A percentile compares a stretch with the other conserved stretches of the same genome.
Conservation (phyloP, 1,140 invertebrate genomes). For the Dendrolimus kikuchii region DNA sequence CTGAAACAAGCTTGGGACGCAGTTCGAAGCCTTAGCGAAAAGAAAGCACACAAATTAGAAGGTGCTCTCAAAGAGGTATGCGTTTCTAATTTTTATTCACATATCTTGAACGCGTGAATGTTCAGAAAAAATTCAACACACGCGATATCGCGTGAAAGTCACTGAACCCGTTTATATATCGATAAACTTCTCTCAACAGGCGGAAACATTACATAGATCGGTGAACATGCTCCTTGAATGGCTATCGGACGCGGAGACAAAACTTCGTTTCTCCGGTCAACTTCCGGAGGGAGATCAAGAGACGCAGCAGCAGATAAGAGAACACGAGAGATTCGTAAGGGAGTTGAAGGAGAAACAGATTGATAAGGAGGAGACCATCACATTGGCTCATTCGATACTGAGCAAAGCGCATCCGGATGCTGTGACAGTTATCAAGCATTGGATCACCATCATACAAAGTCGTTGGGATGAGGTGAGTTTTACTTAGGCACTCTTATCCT, state of each 20-base stretch:
- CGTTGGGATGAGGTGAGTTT: conserved; percentile 90
- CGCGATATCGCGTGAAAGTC: background rate
- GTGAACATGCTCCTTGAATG: conserved; percentile 96
- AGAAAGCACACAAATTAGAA: conserved; percentile 85
- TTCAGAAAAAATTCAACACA: background rate
- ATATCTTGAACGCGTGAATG: background rate
- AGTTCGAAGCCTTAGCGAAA: conserved; percentile 83
- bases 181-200: conserved; percentile 68
- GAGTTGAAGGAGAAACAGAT: conserved; percentile 88
- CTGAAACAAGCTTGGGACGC: conserved; percentile 90
- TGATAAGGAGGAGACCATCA: conserved; percentile 91
- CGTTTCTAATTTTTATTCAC: conserved; percentile 11
- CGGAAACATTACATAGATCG: conserved; percentile 93
- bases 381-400: conserved; percentile 90
- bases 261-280: conserved; percentile 88
- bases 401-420: conserved; percentile 95
- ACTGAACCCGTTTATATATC: background rate
- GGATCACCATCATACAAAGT: conserved; percentile 97
- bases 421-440: conserved; percentile 95
- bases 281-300: conserved; percentile 94
- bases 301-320: conserved; percentile 83
- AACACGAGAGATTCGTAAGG: conserved; percentile 90
- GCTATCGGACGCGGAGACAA: conserved; percentile 96
- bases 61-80: conserved; percentile 81
- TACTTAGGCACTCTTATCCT: too few relatives aligned